phyloP scores from a whole-genome alignment of 2,888 invertebrate genomes.

The Hemicrepidius hirtus region DNA sequence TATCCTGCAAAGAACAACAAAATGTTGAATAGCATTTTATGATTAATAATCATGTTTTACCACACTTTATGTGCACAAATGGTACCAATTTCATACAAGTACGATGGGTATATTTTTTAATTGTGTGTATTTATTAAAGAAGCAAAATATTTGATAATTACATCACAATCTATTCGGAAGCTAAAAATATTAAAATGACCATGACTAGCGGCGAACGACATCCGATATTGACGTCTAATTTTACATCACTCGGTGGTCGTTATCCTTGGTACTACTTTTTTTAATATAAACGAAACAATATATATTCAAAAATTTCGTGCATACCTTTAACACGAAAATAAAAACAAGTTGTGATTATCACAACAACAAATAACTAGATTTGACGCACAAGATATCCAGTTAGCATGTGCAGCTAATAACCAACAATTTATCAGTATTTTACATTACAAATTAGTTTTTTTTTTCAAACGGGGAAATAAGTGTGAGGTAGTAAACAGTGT shows the following conservation, averaged over 20 bases:
- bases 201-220: constrained; percentile 13
- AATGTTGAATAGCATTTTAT: too few species aligned
- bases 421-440: neutral
- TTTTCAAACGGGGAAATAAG: neutral
- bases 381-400: neutral
- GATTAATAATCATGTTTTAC: too few species aligned
- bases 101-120: too few species aligned
- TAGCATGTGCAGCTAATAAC: neutral
- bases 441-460: constrained; percentile 26
- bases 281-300: neutral
- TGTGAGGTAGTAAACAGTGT: neutral
- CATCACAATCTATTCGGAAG: constrained; percentile 19
- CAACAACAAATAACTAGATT: neutral
- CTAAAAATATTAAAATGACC: constrained; percentile 12
- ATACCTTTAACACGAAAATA: constrained; percentile 7
- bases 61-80: too few species aligned
- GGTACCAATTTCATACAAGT: too few species aligned
- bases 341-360: neutral
- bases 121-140: neutral
- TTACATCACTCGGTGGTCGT: constrained; percentile 21
- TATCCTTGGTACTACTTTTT: constrained; percentile 25
- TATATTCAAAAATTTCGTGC: constrained; percentile 9
- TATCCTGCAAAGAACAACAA: too few species aligned
- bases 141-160: constrained; percentile 2
- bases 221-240: constrained; percentile 18